Percentiles rank a stretch among this genome's conserved stretches.
These are phyloP conservation scores for Onthophagus sagittarius DNA, from an alignment of 2,888 invertebrate species.

Conservation along the genomic window DNA sequence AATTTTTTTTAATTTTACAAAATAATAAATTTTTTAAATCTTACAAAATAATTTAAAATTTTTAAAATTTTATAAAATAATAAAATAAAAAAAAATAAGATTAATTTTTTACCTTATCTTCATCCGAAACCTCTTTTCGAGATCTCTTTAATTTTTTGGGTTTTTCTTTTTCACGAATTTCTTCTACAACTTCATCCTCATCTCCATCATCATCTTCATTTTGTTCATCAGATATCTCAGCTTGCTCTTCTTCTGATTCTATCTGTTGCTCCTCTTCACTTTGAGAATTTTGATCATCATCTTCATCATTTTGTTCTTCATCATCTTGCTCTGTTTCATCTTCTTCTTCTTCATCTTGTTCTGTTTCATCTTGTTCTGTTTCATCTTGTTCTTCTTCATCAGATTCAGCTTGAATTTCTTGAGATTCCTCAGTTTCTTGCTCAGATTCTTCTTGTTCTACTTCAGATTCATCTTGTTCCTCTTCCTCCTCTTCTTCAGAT, in stretches of 20 bases:
- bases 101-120: conserved; percentile 20
- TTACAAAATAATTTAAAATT: too few relatives aligned
- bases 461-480: conserved; percentile 33
- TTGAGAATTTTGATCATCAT: conserved; percentile 36
- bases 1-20: conserved; percentile 41
- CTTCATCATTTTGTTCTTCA: conserved; percentile 32
- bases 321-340: conserved; percentile 26
- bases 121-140: conserved; percentile 27
- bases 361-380: conserved; percentile 25
- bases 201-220: conserved; percentile 28
- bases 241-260: conserved; percentile 28
- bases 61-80: too few relatives aligned
- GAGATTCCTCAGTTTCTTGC: conserved; percentile 37
- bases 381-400: conserved; percentile 26
- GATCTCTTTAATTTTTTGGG: background rate
- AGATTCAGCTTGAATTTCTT: conserved; percentile 32
- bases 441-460: conserved; percentile 40
- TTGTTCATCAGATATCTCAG: conserved; percentile 27
- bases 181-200: conserved; percentile 28
- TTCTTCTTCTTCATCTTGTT: conserved; percentile 27
- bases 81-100: too few relatives aligned
- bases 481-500: conserved; percentile 34
- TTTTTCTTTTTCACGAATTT: conserved; percentile 3
- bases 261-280: conserved; percentile 21
- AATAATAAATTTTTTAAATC: too few relatives aligned